These are phyloP conservation scores for Apamea monoglypha DNA, from an alignment of 2,888 invertebrate genomes.

Conservation along the genomic window DNA sequence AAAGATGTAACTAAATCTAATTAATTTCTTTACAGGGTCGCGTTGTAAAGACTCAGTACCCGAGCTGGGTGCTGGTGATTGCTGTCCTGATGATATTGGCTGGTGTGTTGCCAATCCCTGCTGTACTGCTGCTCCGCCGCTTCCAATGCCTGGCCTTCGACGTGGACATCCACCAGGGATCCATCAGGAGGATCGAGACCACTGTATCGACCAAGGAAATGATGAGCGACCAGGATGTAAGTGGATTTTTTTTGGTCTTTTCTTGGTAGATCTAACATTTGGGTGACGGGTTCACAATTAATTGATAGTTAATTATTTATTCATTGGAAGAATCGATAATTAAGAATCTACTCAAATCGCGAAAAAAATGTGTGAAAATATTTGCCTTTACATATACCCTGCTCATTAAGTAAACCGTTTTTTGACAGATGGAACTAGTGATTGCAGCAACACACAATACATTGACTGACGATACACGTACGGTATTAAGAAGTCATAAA, in stretches of 20 bases:
- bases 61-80: slow-evolving; percentile 95
- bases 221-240: slow-evolving; percentile 98
- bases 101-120: slow-evolving; percentile 95
- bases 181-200: slow-evolving; percentile 97
- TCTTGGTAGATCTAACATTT: background rate
- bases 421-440: too few species aligned
- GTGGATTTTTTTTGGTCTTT: slow-evolving; percentile 77
- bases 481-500: too few species aligned
- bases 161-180: slow-evolving; percentile 97
- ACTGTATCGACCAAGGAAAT: slow-evolving; percentile 98
- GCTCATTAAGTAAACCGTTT: too few species aligned
- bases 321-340: background rate
- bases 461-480: too few species aligned
- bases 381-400: too few species aligned
- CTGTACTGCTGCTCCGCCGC: slow-evolving; percentile 95
- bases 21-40: slow-evolving; percentile 90
- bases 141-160: slow-evolving; percentile 97
- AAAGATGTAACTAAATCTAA: background rate
- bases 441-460: too few species aligned
- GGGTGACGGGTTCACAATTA: background rate
- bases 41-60: slow-evolving; percentile 93
- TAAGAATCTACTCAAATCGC: slow-evolving; percentile 4
- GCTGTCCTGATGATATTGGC: slow-evolving; percentile 94
- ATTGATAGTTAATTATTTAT: background rate
- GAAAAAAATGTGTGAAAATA: background rate